Conservation (phyloP, 2,888 invertebrate genomes). For the Leptinotarsa rubiginosa region DNA sequence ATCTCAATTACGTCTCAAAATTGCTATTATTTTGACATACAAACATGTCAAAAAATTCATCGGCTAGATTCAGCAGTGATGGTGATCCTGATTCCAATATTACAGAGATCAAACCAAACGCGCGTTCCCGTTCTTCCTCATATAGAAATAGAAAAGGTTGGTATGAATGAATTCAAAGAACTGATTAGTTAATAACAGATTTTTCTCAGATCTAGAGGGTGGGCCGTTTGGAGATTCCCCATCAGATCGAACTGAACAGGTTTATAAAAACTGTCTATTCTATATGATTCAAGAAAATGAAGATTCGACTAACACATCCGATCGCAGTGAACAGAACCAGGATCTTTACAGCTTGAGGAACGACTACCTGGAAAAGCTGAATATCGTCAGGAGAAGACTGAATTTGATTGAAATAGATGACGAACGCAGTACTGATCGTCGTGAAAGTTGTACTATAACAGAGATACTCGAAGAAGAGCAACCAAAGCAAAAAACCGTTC, state of each 20-base stretch:
- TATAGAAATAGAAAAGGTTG: slow-evolving; percentile 38
- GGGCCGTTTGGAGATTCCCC: slow-evolving; percentile 43
- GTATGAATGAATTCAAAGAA: not conserved
- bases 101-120: slow-evolving; percentile 29
- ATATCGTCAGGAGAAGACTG: slow-evolving; percentile 45
- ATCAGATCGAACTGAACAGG: slow-evolving; percentile 26
- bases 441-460: slow-evolving; percentile 36
- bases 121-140: slow-evolving; percentile 37
- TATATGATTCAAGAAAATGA: slow-evolving; percentile 40
- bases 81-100: slow-evolving; percentile 45
- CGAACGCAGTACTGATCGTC: slow-evolving; percentile 6
- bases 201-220: slow-evolving; percentile 40
- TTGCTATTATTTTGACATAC: slow-evolving; percentile 8
- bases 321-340: slow-evolving; percentile 35
- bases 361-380: slow-evolving; percentile 48
- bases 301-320: slow-evolving; percentile 29
- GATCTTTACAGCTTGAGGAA: slow-evolving; percentile 46
- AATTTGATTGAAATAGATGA: slow-evolving; percentile 45
- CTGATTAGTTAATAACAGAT: not conserved
- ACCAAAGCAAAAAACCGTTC: not conserved
- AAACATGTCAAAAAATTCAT: slow-evolving; percentile 49
- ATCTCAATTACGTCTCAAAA: not conserved
- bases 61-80: slow-evolving; percentile 46
- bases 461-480: slow-evolving; percentile 35
- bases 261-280: slow-evolving; percentile 37